A percentile compares a stretch with the other conserved stretches of the same genome.
These are phyloP conservation scores for Enteromius unitaeniatus DNA, from an alignment of 2,797 vertebrate genomes.

Conservation along the genomic window DNA sequence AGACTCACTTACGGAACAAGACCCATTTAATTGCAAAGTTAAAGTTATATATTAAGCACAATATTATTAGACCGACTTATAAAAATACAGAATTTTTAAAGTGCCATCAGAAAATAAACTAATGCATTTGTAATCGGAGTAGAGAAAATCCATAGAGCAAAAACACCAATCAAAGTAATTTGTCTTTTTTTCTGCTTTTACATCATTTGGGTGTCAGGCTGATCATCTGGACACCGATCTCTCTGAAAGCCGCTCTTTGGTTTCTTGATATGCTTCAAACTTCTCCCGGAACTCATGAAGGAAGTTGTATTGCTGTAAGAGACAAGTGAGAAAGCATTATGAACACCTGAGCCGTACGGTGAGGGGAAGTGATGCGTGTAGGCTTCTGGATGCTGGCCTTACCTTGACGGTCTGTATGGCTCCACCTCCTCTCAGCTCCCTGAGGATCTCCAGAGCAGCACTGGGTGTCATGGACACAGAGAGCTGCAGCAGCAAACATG, in stretches of 20 bases:
- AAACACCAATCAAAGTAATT: background rate
- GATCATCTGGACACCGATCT: slow-evolving; percentile 84
- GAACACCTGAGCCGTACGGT: background rate
- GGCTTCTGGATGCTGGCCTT: slow-evolving; percentile 50
- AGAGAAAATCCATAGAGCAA: slow-evolving; percentile 12
- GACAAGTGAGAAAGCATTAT: background rate
- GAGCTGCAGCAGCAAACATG: slow-evolving; percentile 87
- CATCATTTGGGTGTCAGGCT: background rate
- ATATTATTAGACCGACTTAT: slow-evolving; percentile 13
- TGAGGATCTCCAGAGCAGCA: slow-evolving; percentile 85
- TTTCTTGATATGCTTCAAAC: slow-evolving; percentile 73
- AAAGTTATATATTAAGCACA: slow-evolving; percentile 44
- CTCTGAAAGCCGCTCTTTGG: slow-evolving; percentile 65
- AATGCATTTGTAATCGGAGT: slow-evolving; percentile 4
- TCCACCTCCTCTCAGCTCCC: slow-evolving; percentile 82
- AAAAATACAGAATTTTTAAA: slow-evolving; percentile 37
- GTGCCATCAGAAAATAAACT: slow-evolving; percentile 13
- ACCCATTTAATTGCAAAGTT: slow-evolving; percentile 13
- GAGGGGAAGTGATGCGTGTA: background rate
- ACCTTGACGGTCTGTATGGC: slow-evolving; percentile 94
- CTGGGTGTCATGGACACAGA: slow-evolving; percentile 79
- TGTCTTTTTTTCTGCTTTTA: background rate
- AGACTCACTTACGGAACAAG: background rate
- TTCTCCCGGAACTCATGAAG: slow-evolving; percentile 90
- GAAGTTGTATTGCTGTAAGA: slow-evolving; percentile 90